Evolutionary conservation across 2,888 invertebrate species (phyloP), one percentile per base, ranked within the genome.

Genomic region (Therioaphis trifolii): DNA sequence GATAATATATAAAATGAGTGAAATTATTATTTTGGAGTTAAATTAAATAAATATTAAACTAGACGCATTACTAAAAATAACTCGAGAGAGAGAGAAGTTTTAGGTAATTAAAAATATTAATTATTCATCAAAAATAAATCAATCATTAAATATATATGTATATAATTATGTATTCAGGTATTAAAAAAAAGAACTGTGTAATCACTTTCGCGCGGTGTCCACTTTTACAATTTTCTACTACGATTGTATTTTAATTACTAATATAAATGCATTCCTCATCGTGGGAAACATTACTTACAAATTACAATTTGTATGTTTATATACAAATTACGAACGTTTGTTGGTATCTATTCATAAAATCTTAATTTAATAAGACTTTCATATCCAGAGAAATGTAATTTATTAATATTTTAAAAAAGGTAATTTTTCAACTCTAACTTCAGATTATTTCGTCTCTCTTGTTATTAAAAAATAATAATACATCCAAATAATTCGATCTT

Each of bases 241-340:
- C 35, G 24, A 78, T 78, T 68, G 52, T 69, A 69, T 78, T 69
- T 55, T 78, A 78, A 78, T 78, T 43, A 40, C n/a, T 69, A 55
- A 68, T 68, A 78, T 52, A 77, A 77, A 52, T 43, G 40, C 7
- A 40, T 52, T 52, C 24, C 21, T 52, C 21, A 40, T 18, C 52
- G 68, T 78, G 68, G 40, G 78, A 78, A 69, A 68, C 24, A n/a
- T 68, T 14, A 40, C 68, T 69, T 55, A 1, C 40, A 55, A 27
- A 43, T 43, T 27, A 55, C 24, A 55, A 52, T 40, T 55, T 9
- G 2, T 0, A 24, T 27, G 55, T 27, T 68, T 52, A 68, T 52
- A 52, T 52, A 29, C 27, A 40, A 63, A 46, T 63, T n/a, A 66
- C 21, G 49, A 77, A 58, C 35, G 35, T 35, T 35, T 35, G 35